Evolutionary conservation across 2,113 vertebrate species (phyloP), one percentile per base, ranked within the genome.

Genomic region (Macrotus californicus): DNA sequence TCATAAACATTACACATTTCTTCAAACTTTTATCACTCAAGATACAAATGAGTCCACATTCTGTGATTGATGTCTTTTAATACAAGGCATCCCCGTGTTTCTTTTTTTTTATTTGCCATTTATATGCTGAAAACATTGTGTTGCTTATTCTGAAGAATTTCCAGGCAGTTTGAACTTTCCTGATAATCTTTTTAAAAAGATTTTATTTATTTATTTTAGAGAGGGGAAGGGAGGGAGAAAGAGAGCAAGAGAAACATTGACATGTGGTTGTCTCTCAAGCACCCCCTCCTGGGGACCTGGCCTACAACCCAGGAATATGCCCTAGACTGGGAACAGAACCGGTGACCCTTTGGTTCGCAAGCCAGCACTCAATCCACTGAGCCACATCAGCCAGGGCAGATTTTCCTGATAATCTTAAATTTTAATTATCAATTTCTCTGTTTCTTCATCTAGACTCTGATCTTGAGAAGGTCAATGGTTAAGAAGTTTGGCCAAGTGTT

Each of bases 61-160:
- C 31, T 84, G 36, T 5, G 22, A 50, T n/a, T 46, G 26, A 14
- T 73, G 54, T 80, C 90, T 87, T 84, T 86, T 75, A 75, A 41
- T 86, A n/a, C n/a, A 8, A 11, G 64, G 22, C 19, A 70, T 43
- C 19, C 7, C 2, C 73, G 31, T 6, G 5, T 64, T 18, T 41
- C 26, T 85, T 64, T 91, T 64, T 52, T 79, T 66, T 12, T 8
- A 8, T 93, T 69, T 67, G 73, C 22, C 31, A 75, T 81, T 73
- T 73, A 69, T 12, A 69, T 75, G 34, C 54, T 87, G 43, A 87
- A 91, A 82, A 91, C n/a, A 77, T 77, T 76, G 21, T 7, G 56
- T 43, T 83, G 21, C 70, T 39, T 89, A 67, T 87, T 88, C 70
- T 64, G 59, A 93, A 93, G 67, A 82, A 83, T 75, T 82, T 83